Evolutionary conservation across 2,888 invertebrate genomes (phyloP), one percentile per base, ranked within the genome.

Genomic region (Rhorus exstirpatorius): DNA sequence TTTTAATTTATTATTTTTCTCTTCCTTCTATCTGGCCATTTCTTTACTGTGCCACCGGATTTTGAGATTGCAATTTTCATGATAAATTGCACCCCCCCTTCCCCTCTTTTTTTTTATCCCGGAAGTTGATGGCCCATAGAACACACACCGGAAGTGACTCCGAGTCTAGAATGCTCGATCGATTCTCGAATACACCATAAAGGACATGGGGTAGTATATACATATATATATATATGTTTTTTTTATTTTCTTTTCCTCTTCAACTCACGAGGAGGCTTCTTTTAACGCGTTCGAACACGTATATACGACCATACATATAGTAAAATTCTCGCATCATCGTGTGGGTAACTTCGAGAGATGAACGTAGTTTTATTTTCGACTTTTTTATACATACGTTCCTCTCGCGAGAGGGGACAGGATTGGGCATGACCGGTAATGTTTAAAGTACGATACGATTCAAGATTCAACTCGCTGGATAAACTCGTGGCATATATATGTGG

Each of bases 91-190:
- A 12, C 2, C 1, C 38, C 19, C 0, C 21, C 21, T 49, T n/a
- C 12, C 17, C 35, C n/a, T n/a, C n/a, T n/a, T n/a, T n/a, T n/a
- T n/a, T 14, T 24, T 38, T 17, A 12, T 14, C 2, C 38, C 49
- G 46, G 44, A 68, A 51, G 21, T 14, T 14, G 12, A n/a, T 60
- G 10, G 21, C 4, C 21, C 41, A 24, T 7, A 26, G 26, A 31
- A 2, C 3, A 8, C 38, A 10, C 49, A 31, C 75, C 63, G 76
- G 76, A 76, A 76, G 60, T 60, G 46, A 21, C 63, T 51, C 19
- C 35, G 14, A 53, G 17, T 65, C 75, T 41, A 65, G 60, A 72
- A 65, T 65, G 55, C 71, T 79, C 67, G 75, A 83, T 83, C 79
- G 82, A 83, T 83, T 76, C 67, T 67, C 53, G 10, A 75, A 49